phyloP scores from a whole-genome alignment of 30 jellyfish, hydroid and myxozoan species.

The Phacellophora camtschatica region DNA sequence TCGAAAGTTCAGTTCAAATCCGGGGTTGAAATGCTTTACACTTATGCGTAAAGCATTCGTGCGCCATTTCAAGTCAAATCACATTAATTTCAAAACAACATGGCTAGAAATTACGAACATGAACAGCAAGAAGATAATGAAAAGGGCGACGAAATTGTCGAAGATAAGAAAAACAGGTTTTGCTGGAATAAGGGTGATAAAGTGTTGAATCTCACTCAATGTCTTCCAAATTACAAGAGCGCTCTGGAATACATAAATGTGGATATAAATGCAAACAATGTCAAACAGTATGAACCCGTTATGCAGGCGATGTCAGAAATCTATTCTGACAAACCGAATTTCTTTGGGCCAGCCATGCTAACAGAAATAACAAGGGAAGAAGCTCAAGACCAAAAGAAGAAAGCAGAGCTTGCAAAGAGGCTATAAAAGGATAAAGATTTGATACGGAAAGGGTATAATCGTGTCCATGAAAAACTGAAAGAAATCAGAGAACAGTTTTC shows the following conservation, averaged over 20 bases:
- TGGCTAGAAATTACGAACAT: neutral
- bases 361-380: constrained; percentile 25
- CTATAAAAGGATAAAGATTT: constrained; percentile 7
- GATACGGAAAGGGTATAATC: constrained; percentile 22
- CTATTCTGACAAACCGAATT: constrained; percentile 39
- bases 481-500: constrained; percentile 40
- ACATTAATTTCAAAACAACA: neutral
- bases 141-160: neutral
- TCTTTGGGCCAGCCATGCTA: constrained; percentile 38
- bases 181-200: neutral
- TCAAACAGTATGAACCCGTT: constrained; percentile 42
- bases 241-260: neutral
- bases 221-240: neutral
- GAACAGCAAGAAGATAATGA: neutral
- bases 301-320: constrained; percentile 42
- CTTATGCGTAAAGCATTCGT: neutral
- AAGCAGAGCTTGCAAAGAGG: neutral
- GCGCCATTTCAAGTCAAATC: neutral
- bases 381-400: constrained; percentile 12
- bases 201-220: neutral
- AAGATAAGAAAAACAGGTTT: constrained; percentile 15
- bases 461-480: constrained; percentile 67
- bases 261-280: neutral
- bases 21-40: neutral
- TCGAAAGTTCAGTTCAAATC: no score